Base-by-base conservation (phyloP, 2,888 invertebrate species). In the Drosophila engyochracea region DNA sequence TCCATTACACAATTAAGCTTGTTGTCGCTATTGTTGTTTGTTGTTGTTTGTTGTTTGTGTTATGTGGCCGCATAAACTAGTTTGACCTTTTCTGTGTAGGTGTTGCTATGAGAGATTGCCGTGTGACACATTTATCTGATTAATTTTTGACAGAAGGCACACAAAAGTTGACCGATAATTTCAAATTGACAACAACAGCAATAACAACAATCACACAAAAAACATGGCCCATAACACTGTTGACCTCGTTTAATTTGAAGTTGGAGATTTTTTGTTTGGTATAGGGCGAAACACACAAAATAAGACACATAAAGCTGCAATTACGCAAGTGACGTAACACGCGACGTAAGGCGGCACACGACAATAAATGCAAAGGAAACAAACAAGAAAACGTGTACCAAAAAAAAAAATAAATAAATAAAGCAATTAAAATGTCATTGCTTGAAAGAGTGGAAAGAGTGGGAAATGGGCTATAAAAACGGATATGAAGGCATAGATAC, bases 341-440 rank as follows among this genome's bases (percentile, higher is more conserved):
- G 76, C 77, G 44, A 70, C 80, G 85, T 82, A 81, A 81, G 63
- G 64, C 70, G 85, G 90, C 90, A 90, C 90, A 90, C 90, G 90
- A 88, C 88, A 85, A 84, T 62, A 79, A 65, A 57, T 62, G 70
- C 68, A 77, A 70, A 70, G 47, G 47, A 49, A 57, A 58, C 47
- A 28, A 58, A 30, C 55, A 39, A 47, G 22, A 63, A 72, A 66
- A 37, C n/a, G 52, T 30, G 31, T 44, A 58, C 33, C 44, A 30
- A 44, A 57, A 55, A 16, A 58, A 60, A 64, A 64, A 35, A 35
- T n/a, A 59, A 31, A 58, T 30, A 54, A 89, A 89, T 87, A 86
- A 90, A 91, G 85, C 87, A 91, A 90, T 90, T 90, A 91, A 91
- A 90, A 89, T 87, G 85, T 86, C 85, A 90, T 90, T 86, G 85